Evolutionary conservation across 2,888 invertebrate genomes (phyloP), one percentile per base, ranked within the genome.

Genomic region (Coecobrya sp.): DNA sequence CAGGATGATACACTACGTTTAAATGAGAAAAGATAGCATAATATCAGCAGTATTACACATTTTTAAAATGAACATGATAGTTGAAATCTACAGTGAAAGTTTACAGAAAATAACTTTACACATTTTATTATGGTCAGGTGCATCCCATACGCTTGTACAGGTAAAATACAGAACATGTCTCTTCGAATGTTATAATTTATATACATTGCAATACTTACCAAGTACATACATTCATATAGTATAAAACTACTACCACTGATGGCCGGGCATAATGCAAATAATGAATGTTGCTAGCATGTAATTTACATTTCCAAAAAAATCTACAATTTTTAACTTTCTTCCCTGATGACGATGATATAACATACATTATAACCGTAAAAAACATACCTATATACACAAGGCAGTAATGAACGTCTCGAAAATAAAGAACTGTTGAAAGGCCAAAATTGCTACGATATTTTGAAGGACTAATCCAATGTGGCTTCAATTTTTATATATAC

Each of bases 91-190:
- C 4, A 30, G 30, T 30, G 25, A 16, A 1, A 76, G 16, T 19
- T 76, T n/a, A n/a, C n/a, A 45, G 3, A 76, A 19, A 62, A 62
- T 13, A 82, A 10, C 13, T 65, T 30, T 68, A 68, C 7, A 76
- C 27, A 55, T 30, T 76, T n/a, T 42, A 55, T 16, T 70, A 89
- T 70, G 84, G 59, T 76, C 62, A 89, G 89, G 84, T 89, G 89
- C 89, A 89, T 89, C 85, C 89, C 82, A 89, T 89, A 89, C 89
- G 89, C 89, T 89, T 89, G 89, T 89, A 89, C 89, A 89, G 84
- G 22, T 85, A 85, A 85, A 45, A 45, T 65, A 62, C 30, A 89
- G 36, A 27, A 81, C 42, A 11, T 68, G 65, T 30, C 25, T 68
- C 11, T 30, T 68, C 30, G 25, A 27, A 68, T 68, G 65, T 68